Evolutionary conservation across 1,140 invertebrate genomes (phyloP).

Genomic region (Drosophila quadrilineata): DNA sequence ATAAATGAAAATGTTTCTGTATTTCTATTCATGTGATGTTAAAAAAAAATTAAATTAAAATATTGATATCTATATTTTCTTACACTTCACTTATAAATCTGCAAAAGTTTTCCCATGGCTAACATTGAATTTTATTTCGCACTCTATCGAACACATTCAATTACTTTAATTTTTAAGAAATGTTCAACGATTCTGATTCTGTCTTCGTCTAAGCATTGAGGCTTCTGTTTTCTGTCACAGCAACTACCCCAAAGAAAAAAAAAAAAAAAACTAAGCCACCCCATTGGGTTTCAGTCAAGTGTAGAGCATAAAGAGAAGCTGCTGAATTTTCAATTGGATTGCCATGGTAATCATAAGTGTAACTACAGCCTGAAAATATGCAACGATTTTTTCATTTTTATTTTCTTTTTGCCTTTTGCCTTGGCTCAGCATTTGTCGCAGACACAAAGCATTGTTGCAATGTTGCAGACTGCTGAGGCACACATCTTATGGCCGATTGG

Average conservation of each 20-base stretch:
- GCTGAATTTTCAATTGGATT: conserved; percentile 33
- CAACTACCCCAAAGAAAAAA: background rate
- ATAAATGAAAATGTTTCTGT: background rate
- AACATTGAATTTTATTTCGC: background rate
- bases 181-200: conserved; percentile 9
- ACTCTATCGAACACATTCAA: too few species aligned
- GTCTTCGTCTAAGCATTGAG: background rate
- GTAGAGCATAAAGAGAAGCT: conserved; percentile 21
- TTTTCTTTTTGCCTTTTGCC: too few species aligned
- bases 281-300: conserved; percentile 11
- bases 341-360: conserved; percentile 26
- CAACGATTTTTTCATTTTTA: conserved; percentile 25
- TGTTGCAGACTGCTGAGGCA: background rate
- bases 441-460: conserved; percentile 9
- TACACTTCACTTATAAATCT: background rate
- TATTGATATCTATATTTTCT: too few species aligned
- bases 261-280: conserved; percentile 35
- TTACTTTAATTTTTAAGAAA: background rate
- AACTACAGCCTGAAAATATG: conserved; percentile 32
- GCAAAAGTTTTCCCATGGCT: background rate
- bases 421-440: conserved; percentile 5
- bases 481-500: background rate
- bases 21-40: background rate
- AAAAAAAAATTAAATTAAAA: background rate
- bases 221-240: background rate